These are phyloP conservation scores for Dendrolimus punctatus DNA, from an alignment of 1,140 invertebrate genomes.

Conservation along the genomic window DNA sequence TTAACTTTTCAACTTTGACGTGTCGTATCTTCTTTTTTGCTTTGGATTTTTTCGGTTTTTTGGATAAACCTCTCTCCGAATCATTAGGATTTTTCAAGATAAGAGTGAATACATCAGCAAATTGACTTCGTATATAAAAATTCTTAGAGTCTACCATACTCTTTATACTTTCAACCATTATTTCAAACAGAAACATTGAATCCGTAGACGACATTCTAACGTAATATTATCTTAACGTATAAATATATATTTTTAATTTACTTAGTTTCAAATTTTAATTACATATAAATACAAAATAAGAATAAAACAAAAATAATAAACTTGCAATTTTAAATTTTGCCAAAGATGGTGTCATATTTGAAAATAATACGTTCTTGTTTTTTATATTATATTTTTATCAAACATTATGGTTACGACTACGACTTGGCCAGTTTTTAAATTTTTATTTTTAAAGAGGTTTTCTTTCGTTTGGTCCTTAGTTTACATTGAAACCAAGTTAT, in stretches of 20 bases:
- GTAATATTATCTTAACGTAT: conserved; percentile 9
- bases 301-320: conserved; percentile 19
- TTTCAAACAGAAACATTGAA: conserved; percentile 57
- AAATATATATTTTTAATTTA: conserved; percentile 7
- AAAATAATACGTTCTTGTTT: neutral
- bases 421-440: too few relatives aligned
- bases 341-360: conserved; percentile 23
- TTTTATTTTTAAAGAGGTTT: too few relatives aligned
- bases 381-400: neutral
- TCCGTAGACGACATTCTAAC: conserved; percentile 46
- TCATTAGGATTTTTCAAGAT: conserved; percentile 29
- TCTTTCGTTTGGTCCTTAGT: too few relatives aligned
- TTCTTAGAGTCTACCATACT: conserved; percentile 26
- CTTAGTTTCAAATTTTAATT: conserved; percentile 3
- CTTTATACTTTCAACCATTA: conserved; percentile 36
- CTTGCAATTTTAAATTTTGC: conserved; percentile 42
- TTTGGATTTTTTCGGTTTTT: conserved; percentile 23
- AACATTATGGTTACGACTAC: too few relatives aligned
- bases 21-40: conserved; percentile 11
- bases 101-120: conserved; percentile 43
- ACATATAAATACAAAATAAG: conserved; percentile 6
- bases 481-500: too few relatives aligned
- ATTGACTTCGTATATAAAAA: conserved; percentile 32
- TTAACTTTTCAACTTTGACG: conserved; percentile 8
- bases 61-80: conserved; percentile 6